Base-by-base conservation (phyloP, 2,113 vertebrate species). In the Barnardius zonarius region DNA sequence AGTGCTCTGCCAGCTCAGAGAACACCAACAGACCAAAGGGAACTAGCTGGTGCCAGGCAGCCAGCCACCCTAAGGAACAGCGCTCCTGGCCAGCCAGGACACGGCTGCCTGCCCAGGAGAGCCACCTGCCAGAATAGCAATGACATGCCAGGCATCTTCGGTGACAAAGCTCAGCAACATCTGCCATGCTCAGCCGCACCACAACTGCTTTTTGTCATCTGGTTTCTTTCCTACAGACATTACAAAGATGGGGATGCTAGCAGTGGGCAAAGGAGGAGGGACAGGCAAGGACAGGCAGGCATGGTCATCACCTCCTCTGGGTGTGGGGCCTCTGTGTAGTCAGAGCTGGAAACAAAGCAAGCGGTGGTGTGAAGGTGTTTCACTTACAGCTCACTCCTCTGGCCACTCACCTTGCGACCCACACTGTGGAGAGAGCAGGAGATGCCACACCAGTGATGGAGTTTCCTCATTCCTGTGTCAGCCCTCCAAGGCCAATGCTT, bases 171-270 rank as follows among this genome's bases (percentile, higher is more conserved):
- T 48, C 55, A 43, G 23, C 24, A 57, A 30, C 24, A 24, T 23
- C 31, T 2, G 3, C 35, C 25, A 2, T 7, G 19, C 19, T 15
- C 75, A 75, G 66, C 28, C 23, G 30, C 28, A 13, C 22, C 3
- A 4, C 13, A 37, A 25, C 48, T 27, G 31, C 67, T 81, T 43
- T 51, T 52, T 5, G 1, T 30, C 22, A 8, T 1, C 0, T 1
- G 25, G 10, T 10, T 49, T 75, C 46, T 31, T 52, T 39, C 46
- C 83, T 37, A 19, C 5, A 43, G 51, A n/a, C 19, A 11, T 62
- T 41, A 39, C 25, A 37, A 61, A 61, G 37, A n/a, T 31, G 48
- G 30, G 54, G 52, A 82, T 2, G 1, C 33, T 24, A 46, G 31
- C 44, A 51, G 31, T 2, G 6, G 16, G 57, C 3, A 4, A 24